A percentile compares a stretch with the other conserved stretches of the same genome.
phyloP scores from a whole-genome alignment of 2,797 vertebrate genomes.

The Anguilla marmorata region DNA sequence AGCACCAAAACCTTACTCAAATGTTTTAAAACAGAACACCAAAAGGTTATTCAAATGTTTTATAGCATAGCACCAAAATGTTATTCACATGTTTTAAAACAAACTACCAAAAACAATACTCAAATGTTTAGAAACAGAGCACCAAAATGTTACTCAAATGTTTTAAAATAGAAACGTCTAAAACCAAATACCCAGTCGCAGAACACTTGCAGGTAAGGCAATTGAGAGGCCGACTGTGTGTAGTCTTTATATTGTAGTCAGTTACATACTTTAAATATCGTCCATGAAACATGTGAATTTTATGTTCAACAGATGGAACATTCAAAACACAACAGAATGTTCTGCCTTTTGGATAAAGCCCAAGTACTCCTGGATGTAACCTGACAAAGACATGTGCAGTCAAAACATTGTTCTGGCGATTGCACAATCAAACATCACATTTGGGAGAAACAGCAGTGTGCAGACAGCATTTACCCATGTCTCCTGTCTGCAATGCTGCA shows the following conservation, averaged over 20 bases:
- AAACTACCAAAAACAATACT: neutral
- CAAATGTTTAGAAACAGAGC: neutral
- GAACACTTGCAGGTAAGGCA: too few species aligned
- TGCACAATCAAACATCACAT: neutral
- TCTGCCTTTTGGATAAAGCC: neutral
- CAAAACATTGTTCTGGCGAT: neutral
- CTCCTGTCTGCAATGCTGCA: neutral
- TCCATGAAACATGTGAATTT: neutral
- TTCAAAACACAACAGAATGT: neutral
- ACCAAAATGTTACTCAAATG: neutral
- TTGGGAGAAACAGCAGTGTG: neutral
- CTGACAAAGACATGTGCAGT: neutral
- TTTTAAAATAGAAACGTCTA: neutral
- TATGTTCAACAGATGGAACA: neutral
- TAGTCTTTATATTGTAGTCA: neutral
- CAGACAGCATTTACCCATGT: neutral
- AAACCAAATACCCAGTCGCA: too few species aligned
- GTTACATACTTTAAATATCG: neutral
- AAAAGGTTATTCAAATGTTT: too few species aligned
- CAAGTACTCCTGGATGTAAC: neutral
- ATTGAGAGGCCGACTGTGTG: too few species aligned
- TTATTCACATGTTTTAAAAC: neutral
- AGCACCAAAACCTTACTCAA: neutral
- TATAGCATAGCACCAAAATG: neutral
- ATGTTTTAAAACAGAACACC: neutral